Evolutionary conservation across 1,140 invertebrate genomes (phyloP), one percentile per base, ranked within the genome.

Genomic region (Zaprionus taronus): DNA sequence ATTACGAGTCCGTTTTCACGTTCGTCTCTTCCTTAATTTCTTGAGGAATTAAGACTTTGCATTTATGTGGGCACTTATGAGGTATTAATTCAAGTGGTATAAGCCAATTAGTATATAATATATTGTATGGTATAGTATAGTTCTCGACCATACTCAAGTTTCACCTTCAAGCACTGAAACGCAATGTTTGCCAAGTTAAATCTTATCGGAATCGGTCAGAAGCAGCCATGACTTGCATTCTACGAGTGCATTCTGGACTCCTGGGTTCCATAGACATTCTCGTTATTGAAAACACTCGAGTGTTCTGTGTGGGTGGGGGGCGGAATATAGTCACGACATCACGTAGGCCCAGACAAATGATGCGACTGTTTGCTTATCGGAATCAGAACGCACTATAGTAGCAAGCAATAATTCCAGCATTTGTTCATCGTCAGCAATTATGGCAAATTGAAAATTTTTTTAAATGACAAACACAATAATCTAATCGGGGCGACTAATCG

Each of bases 351-450:
- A 47, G 41, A 17, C 41, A 3, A 20, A 47, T 47, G 41, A 47
- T 44, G 41, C n/a, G 41, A 44, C n/a, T 17, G 41, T n/a, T 6
- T 5, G 41, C 41, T 7, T 47, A 47, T 47, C 41, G n/a, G 7
- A 47, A 17, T 9, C 41, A 17, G 9, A 34, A 34, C 11, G 9
- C 31, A 34, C 7, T 34, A 34, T 34, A 34, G 31, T 0, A 34
- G 31, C 9, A 11, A 47, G 41, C n/a, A 44, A 44, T 44, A 44
- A 44, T 44, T 44, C n/a, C n/a, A 44, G n/a, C n/a, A 47, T 9
- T 47, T 47, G 17, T 47, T 47, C 41, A 47, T 47, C n/a, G 41
- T 47, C 7, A 47, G n/a, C 41, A 44, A 44, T 44, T 44, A 44
- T n/a, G 41, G n/a, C 6, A 17, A 47, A 47, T 47, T 47, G 41